Conservation (phyloP, 2,113 vertebrate genomes). For the Albula glossodonta region DNA sequence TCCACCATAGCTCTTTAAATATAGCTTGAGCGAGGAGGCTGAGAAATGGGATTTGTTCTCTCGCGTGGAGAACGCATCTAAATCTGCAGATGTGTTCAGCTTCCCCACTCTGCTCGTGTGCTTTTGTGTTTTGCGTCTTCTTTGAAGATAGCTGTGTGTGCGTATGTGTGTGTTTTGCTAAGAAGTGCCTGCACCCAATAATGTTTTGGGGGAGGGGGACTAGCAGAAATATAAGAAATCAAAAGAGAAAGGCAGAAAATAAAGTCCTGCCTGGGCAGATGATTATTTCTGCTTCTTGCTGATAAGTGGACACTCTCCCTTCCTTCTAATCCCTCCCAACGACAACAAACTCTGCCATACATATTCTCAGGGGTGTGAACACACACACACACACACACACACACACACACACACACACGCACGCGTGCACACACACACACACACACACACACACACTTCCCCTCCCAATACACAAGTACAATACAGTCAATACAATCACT, state of each 20-base stretch:
- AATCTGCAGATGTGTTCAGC: slow-evolving; percentile 18
- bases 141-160: slow-evolving; percentile 49
- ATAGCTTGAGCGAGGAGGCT: slow-evolving; percentile 28
- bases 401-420: neutral
- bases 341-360: slow-evolving; percentile 21
- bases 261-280: slow-evolving; percentile 54
- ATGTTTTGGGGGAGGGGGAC: neutral
- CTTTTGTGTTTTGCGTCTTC: slow-evolving; percentile 46
- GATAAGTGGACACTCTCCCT: slow-evolving; percentile 62
- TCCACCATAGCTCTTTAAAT: slow-evolving; percentile 50
- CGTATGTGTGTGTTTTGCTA: slow-evolving; percentile 23
- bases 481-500: neutral
- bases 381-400: neutral
- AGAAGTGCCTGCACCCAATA: neutral
- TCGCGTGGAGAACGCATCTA: slow-evolving; percentile 47
- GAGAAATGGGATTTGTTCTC: slow-evolving; percentile 50
- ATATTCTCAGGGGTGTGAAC: slow-evolving; percentile 1
- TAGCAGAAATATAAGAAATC: slow-evolving; percentile 39
- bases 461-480: neutral
- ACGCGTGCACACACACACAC: neutral
- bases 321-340: slow-evolving; percentile 59
- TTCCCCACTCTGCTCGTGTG: slow-evolving; percentile 37
- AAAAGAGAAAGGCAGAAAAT: slow-evolving; percentile 43
- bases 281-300: slow-evolving; percentile 64
- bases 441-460: neutral